Conservation (phyloP, 1,140 invertebrate genomes). For the Archegozetes longisetosus region DNA sequence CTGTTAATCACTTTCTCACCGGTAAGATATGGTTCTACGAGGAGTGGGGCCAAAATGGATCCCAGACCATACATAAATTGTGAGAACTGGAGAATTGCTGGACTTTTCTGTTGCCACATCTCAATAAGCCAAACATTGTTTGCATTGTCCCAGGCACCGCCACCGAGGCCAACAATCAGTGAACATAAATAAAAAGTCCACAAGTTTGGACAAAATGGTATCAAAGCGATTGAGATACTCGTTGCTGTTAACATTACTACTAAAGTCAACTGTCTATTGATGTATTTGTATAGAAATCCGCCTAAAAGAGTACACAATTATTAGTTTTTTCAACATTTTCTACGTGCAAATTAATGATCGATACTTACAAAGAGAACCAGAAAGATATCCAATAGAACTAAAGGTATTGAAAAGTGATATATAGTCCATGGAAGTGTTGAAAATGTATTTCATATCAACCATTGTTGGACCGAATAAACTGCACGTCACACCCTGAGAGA, state of each 20-base stretch:
- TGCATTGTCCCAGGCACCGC: conserved; percentile 10
- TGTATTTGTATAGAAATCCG: not conserved
- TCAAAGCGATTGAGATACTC: not conserved
- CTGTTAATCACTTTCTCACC: conserved; percentile 1
- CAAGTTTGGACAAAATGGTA: not conserved
- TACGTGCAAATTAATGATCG: not conserved
- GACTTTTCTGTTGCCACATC: conserved; percentile 6
- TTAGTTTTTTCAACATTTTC: not conserved
- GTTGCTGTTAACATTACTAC: not conserved
- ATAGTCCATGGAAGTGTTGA: not conserved
- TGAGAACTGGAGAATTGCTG: not conserved
- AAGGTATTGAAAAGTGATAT: not conserved
- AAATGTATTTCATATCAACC: conserved; percentile 7
- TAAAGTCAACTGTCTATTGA: conserved; percentile 2
- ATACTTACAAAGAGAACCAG: conserved; percentile 2
- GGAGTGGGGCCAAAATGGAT: not conserved
- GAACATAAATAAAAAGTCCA: not conserved
- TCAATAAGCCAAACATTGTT: conserved; percentile 15
- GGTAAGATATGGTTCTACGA: conserved; percentile 1
- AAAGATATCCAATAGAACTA: conserved; percentile 1
- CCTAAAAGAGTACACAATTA: not conserved
- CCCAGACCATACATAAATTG: conserved; percentile 11
- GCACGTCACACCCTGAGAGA: not conserved
- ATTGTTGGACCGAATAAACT: conserved; percentile 1
- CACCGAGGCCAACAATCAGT: not conserved